Conservation (phyloP, 2,888 invertebrate genomes). For the Campoletis raptor region DNA sequence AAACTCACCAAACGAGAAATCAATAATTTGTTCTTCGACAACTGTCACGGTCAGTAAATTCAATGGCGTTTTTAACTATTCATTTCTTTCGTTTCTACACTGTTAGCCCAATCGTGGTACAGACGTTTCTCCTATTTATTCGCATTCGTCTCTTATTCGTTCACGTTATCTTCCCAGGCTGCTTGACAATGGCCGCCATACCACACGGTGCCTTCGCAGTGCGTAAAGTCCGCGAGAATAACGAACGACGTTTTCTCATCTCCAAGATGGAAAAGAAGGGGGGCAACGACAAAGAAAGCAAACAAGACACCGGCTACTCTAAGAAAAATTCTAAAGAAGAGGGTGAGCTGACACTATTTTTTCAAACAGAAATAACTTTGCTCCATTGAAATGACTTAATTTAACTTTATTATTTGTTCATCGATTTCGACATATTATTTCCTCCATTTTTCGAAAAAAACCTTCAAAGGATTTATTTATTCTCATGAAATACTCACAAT, state of each 20-base stretch:
- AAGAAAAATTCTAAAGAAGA: conserved; percentile 66
- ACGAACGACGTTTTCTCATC: conserved; percentile 86
- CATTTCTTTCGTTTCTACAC: background rate
- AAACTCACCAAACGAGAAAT: conserved; percentile 68
- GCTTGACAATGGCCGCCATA: conserved; percentile 89
- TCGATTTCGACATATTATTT: background rate
- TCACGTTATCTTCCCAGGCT: conserved; percentile 72
- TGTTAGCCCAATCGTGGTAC: background rate
- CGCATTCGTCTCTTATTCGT: background rate
- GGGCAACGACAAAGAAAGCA: conserved; percentile 77
- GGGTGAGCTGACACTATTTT: conserved; percentile 35
- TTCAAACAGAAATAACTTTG: background rate
- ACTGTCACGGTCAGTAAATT: conserved; percentile 75
- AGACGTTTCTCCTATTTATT: conserved; percentile 12
- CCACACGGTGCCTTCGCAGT: conserved; percentile 92
- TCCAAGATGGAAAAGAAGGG: conserved; percentile 86
- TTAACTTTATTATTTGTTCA: background rate
- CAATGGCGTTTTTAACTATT: background rate
- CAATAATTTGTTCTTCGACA: conserved; percentile 75
- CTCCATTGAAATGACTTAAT: background rate
- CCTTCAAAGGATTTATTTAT: background rate
- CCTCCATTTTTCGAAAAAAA: background rate
- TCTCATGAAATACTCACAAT: background rate
- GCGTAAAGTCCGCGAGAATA: conserved; percentile 88
- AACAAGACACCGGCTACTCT: conserved; percentile 65